Evolutionary conservation across 2,888 invertebrate genomes (phyloP).

Genomic region (Dorcus hopei): DNA sequence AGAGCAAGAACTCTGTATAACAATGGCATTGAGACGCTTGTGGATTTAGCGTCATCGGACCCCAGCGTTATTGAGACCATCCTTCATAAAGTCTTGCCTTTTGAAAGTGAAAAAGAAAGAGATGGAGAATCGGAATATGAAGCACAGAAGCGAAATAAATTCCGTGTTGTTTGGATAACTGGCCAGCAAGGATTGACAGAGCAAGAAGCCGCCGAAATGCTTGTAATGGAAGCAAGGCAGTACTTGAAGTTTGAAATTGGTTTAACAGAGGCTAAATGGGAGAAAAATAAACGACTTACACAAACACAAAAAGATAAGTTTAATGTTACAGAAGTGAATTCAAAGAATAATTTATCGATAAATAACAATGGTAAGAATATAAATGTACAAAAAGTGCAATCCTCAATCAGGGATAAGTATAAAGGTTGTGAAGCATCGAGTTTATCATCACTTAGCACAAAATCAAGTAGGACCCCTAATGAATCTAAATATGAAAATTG

Average conservation of each 20-base stretch:
- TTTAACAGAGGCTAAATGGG: constrained; percentile 68
- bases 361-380: too few relatives aligned
- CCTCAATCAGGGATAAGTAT: not conserved
- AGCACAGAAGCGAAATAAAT: constrained; percentile 63
- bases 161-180: constrained; percentile 73
- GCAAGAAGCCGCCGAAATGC: constrained; percentile 73
- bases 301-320: not conserved
- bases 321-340: not conserved
- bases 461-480: too few relatives aligned
- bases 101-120: constrained; percentile 76
- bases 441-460: not conserved
- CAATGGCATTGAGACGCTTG: constrained; percentile 73
- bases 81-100: constrained; percentile 75
- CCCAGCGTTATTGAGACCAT: constrained; percentile 69
- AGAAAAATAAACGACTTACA: constrained; percentile 30
- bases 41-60: constrained; percentile 75
- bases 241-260: constrained; percentile 72
- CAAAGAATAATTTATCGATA: too few relatives aligned
- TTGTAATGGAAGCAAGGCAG: constrained; percentile 75
- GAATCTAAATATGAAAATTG: not conserved
- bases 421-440: too few relatives aligned
- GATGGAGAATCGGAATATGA: constrained; percentile 68
- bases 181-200: constrained; percentile 79
- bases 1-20: constrained; percentile 81
- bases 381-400: not conserved